These are phyloP conservation scores for Nestor notabilis DNA, from an alignment of 2,113 vertebrate species.

Conservation along the genomic window DNA sequence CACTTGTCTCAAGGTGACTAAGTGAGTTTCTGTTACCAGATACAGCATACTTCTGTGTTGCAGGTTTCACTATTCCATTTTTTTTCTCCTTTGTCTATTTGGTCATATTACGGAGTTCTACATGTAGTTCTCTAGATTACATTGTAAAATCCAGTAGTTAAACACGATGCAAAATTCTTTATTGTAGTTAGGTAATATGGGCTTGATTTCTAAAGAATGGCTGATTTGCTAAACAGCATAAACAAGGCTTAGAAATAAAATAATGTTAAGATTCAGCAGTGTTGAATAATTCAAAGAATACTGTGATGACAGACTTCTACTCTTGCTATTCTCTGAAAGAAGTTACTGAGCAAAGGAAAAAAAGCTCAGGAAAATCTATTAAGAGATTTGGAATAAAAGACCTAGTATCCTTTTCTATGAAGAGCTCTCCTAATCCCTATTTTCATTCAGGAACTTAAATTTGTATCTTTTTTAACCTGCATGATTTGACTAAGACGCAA, in stretches of 20 bases:
- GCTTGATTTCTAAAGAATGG: background rate
- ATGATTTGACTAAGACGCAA: background rate
- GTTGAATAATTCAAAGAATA: background rate
- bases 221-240: background rate
- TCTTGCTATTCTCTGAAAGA: background rate
- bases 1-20: background rate
- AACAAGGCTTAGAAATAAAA: background rate
- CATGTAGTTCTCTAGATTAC: background rate
- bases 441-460: background rate
- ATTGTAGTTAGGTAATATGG: background rate
- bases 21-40: background rate
- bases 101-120: background rate
- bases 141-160: background rate
- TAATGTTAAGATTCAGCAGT: background rate
- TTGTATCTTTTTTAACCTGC: background rate
- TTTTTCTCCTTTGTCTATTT: background rate
- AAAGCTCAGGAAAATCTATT: background rate
- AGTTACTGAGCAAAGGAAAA: background rate
- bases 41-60: background rate
- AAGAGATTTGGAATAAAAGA: background rate
- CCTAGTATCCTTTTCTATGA: background rate
- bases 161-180: background rate
- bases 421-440: background rate
- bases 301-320: background rate
- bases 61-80: background rate